Evolutionary conservation across 2,797 vertebrate species (phyloP).

Genomic region (Gallinago nigripennis): DNA sequence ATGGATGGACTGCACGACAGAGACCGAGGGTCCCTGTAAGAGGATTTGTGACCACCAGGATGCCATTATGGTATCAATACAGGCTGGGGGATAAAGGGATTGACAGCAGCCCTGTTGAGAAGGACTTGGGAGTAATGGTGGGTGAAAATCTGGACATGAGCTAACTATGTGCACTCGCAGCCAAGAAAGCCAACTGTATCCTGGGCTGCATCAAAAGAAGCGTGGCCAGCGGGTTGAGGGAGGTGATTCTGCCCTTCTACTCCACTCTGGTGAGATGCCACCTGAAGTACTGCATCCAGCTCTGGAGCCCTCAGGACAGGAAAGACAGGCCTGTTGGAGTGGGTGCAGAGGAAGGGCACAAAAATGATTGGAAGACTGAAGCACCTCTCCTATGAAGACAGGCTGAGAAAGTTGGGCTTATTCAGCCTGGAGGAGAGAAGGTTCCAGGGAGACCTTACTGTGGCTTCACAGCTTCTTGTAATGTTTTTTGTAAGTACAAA

Average conservation of each 20-base stretch:
- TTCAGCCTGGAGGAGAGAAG: neutral
- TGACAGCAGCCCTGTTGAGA: neutral
- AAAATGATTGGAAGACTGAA: neutral
- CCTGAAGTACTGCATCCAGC: neutral
- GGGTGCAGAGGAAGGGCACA: neutral
- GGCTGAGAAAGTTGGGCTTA: neutral
- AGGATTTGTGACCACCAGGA: neutral
- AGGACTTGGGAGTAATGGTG: neutral
- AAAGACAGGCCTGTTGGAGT: neutral
- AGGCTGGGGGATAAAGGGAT: neutral
- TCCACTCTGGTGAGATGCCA: neutral
- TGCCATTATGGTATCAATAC: neutral
- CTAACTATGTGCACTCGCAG: neutral
- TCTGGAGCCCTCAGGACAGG: neutral
- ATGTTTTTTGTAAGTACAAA: neutral
- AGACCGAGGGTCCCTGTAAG: neutral
- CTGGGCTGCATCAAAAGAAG: neutral
- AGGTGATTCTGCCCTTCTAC: neutral
- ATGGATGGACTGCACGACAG: neutral
- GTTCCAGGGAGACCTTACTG: neutral
- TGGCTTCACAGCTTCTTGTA: neutral
- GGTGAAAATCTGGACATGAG: neutral
- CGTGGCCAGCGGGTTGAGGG: neutral
- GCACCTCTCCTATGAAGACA: neutral
- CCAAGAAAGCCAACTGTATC: neutral